Evolutionary conservation across 2,888 invertebrate species (phyloP).

Genomic region (Sinhomidia bicolor): DNA sequence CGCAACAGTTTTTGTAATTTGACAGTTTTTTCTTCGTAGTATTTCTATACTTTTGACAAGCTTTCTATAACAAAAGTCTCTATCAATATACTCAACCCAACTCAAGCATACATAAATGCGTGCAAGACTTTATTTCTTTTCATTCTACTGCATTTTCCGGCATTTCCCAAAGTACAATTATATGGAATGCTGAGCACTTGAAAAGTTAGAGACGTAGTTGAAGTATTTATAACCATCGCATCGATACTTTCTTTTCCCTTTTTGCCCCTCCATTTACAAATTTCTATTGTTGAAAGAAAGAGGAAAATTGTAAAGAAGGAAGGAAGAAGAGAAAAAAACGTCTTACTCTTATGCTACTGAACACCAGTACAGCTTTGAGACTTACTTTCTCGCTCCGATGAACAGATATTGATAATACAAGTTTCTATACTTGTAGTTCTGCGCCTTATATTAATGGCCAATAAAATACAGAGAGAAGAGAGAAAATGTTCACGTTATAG

Average conservation of each 20-base stretch:
- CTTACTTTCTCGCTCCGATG: slow-evolving; percentile 25
- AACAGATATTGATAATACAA: not conserved
- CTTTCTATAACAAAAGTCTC: not conserved
- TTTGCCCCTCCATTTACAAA: no score
- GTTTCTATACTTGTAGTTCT: no score
- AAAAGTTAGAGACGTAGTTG: slow-evolving; percentile 18
- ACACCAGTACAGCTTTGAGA: not conserved
- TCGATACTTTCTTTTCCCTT: slow-evolving; percentile 26
- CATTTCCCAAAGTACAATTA: not conserved
- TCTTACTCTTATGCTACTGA: slow-evolving; percentile 1
- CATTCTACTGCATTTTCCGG: not conserved
- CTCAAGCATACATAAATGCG: no score
- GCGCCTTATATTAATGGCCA: not conserved
- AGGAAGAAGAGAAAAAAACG: slow-evolving; percentile 7
- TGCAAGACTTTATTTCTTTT: not conserved
- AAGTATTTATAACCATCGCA: slow-evolving; percentile 40
- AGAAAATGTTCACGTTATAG: no score
- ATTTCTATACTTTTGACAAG: not conserved
- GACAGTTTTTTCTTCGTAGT: slow-evolving; percentile 39
- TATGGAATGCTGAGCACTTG: slow-evolving; percentile 12
- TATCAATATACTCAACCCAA: slow-evolving; percentile 1
- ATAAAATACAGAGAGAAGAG: not conserved
- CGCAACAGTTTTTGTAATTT: slow-evolving; percentile 61
- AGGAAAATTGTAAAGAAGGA: not conserved
- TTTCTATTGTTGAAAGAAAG: slow-evolving; percentile 18